Conservation (phyloP, 2,888 invertebrate species). For the Deroplatys truncata region DNA sequence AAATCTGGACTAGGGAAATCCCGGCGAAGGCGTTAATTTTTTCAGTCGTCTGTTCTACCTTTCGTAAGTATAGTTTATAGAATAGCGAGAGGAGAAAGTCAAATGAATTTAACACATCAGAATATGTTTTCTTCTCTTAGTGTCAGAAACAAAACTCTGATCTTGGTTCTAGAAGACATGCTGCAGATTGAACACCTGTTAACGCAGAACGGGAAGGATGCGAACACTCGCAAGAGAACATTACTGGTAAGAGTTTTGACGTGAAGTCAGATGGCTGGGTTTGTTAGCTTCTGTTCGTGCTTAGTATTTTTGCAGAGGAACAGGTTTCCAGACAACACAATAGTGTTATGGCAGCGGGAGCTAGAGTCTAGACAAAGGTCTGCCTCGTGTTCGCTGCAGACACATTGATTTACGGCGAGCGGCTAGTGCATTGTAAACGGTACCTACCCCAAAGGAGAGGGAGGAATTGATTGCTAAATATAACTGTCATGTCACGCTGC, state of each 20-base stretch:
- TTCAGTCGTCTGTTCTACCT: no score
- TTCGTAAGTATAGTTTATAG: no score
- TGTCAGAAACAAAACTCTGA: no score
- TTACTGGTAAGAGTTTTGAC: background rate
- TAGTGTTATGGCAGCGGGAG: background rate
- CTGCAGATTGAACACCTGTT: no score
- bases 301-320: background rate
- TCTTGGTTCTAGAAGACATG: no score
- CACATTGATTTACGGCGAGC: background rate
- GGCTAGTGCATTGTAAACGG: background rate
- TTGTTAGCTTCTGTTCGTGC: background rate
- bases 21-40: no score
- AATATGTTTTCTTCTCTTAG: no score
- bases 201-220: background rate
- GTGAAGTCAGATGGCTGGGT: background rate
- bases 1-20: no score
- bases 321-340: background rate
- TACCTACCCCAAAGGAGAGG: background rate
- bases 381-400: background rate
- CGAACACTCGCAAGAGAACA: background rate
- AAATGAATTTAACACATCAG: no score
- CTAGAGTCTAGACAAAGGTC: background rate
- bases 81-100: no score
- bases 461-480: background rate
- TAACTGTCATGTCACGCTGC: background rate